Base-by-base conservation (phyloP, 2,888 invertebrate species). In the Scaptomyza cyrtandrae region DNA sequence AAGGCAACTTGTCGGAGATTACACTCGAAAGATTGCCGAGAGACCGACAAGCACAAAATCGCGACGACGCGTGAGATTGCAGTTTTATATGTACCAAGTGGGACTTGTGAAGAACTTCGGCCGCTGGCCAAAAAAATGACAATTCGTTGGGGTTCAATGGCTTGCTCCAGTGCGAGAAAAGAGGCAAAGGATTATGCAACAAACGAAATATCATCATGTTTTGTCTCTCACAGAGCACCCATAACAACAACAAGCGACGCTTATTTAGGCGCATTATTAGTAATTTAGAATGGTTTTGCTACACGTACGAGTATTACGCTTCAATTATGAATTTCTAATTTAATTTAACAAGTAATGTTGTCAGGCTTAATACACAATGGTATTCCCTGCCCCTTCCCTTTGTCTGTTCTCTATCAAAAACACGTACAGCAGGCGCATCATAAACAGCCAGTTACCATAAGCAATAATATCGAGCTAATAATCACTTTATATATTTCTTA, bases 251-350 rank as follows among this genome's bases (percentile, higher is more conserved):
- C 66, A 71, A 75, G 63, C 75, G 46, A 60, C 55, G 74, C 76
- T 72, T 72, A 80, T 83, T 82, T 83, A 65, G 72, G 63, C 72
- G 80, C 75, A 77, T 84, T 86, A 79, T 71, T 78, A 16, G 10
- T 39, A 77, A 81, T 84, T 70, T 84, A 81, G 84, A 85, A 86
- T 84, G 71, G 66, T 78, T 59, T 82, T 9, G 24, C 24, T 24
- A 59, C 75, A 67, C 71, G 71, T 71, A 71, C 56, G 27, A 6
- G 60, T 67, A 82, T 85, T 86, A 86, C 83, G 86, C 86, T 71
- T 67, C 83, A 86, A 84, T 84, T 84, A 84, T 84, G 83, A 84
- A 84, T 84, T 84, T 84, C 83, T 83, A 84, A 83, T 83, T 41
- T 41, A 1, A 10, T 41, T 78, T 75, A 43, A 72, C 62, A 68